Evolutionary conservation across 2,113 vertebrate genomes (phyloP).

Genomic region (Mirza zaza): DNA sequence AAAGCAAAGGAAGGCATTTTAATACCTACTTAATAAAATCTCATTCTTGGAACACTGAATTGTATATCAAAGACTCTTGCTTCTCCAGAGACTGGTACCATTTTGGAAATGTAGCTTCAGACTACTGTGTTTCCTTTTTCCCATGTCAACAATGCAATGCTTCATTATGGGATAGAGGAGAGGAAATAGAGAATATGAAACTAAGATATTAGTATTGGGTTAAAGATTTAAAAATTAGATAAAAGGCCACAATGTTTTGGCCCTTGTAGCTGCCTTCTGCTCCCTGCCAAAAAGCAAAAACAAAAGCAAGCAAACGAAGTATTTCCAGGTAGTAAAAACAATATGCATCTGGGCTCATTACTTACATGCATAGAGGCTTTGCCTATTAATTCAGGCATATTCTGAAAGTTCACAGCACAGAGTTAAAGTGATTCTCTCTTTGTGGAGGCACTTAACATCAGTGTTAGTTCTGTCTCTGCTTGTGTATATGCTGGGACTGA

Average conservation of each 20-base stretch:
- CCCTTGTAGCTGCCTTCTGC: neutral
- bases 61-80: neutral
- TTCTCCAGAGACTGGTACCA: neutral
- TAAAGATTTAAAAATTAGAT: neutral
- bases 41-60: neutral
- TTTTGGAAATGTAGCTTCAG: neutral
- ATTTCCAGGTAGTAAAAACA: neutral
- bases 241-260: neutral
- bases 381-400: neutral
- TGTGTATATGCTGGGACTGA: neutral
- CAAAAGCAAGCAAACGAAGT: neutral
- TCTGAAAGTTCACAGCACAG: neutral
- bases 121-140: fast-evolving
- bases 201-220: neutral
- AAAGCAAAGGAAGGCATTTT: neutral
- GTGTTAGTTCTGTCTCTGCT: neutral
- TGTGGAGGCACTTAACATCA: neutral
- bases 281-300: neutral
- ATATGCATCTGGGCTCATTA: neutral
- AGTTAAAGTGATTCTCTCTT: neutral
- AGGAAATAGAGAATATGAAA: neutral
- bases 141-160: fast-evolving
- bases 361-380: neutral
- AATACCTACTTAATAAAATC: neutral
- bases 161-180: neutral